Percentiles rank a stretch among this genome's conserved stretches.
Conservation (phyloP, 2,113 vertebrate genomes). For the Daphoenositta chrysoptera region DNA sequence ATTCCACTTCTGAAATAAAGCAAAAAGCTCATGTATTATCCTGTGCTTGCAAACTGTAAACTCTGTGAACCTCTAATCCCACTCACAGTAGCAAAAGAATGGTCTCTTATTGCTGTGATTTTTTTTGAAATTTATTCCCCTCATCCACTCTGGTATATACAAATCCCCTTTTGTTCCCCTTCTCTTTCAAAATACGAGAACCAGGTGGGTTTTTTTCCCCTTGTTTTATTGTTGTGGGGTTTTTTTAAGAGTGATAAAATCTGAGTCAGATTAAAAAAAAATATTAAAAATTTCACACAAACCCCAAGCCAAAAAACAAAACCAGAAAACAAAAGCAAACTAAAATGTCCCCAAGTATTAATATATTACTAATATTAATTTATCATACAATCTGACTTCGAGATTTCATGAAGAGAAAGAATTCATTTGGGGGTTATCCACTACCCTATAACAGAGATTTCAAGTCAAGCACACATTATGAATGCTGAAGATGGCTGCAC, state of each 20-base stretch:
- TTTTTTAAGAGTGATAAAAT: not conserved
- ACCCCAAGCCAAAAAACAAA: too few relatives aligned
- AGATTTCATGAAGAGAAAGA: not conserved
- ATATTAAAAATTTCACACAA: not conserved
- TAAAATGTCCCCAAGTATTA: not conserved
- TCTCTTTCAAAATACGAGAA: not conserved
- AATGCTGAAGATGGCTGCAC: not conserved
- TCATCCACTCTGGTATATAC: not conserved
- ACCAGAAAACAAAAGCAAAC: not conserved
- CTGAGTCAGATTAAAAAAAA: not conserved
- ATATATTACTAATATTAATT: not conserved
- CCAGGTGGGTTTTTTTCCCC: fast-evolving
- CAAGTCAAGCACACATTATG: not conserved
- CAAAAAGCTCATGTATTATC: not conserved
- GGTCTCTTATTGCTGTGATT: not conserved
- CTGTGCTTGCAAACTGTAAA: not conserved
- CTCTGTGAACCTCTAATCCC: not conserved
- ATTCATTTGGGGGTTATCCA: not conserved
- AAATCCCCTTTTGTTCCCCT: not conserved
- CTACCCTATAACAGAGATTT: not conserved
- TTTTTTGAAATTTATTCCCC: not conserved
- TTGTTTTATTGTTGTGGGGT: not conserved
- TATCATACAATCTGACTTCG: not conserved
- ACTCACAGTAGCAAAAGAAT: not conserved
- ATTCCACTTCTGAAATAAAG: constrained; percentile 6